Percentiles rank a stretch among this genome's conserved stretches.
Conservation (phyloP, 64 coral and sea anemone genomes). For the Stylophora pistillata region DNA sequence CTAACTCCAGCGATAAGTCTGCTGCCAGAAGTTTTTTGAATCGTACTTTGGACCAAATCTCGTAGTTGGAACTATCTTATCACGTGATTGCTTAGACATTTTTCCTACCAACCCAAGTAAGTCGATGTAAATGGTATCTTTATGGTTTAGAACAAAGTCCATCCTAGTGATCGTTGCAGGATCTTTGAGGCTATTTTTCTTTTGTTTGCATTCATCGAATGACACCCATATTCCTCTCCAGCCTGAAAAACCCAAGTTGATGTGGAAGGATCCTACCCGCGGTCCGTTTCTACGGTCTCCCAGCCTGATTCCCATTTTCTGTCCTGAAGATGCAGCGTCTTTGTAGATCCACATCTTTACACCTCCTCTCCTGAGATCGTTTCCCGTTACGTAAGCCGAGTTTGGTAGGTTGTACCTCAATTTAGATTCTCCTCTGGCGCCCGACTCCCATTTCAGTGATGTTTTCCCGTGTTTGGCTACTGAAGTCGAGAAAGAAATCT, state of each 20-base stretch:
- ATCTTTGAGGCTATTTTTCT: neutral
- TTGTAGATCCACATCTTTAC: constrained; percentile 48
- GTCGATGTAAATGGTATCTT: constrained; percentile 31
- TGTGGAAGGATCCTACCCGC: neutral
- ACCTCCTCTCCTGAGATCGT: neutral
- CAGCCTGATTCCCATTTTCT: constrained; percentile 4
- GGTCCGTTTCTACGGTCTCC: neutral
- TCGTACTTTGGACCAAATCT: constrained; percentile 25
- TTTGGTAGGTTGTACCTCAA: neutral
- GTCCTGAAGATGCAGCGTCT: neutral
- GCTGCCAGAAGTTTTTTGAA: constrained; percentile 21
- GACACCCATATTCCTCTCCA: constrained; percentile 53
- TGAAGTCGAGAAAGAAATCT: neutral
- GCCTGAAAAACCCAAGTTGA: constrained; percentile 17
- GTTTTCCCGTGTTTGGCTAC: neutral
- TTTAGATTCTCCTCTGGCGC: neutral
- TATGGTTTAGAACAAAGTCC: neutral
- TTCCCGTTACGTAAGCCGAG: neutral
- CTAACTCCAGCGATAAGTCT: constrained; percentile 17
- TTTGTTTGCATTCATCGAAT: constrained; percentile 5
- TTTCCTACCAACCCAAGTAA: constrained; percentile 8
- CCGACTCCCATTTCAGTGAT: neutral
- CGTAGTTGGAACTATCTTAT: constrained; percentile 22
- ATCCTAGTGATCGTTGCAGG: neutral
- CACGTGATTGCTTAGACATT: constrained; percentile 31